Evolutionary conservation across 2,888 invertebrate species (phyloP).

Genomic region (Entomobrya multifasciata): DNA sequence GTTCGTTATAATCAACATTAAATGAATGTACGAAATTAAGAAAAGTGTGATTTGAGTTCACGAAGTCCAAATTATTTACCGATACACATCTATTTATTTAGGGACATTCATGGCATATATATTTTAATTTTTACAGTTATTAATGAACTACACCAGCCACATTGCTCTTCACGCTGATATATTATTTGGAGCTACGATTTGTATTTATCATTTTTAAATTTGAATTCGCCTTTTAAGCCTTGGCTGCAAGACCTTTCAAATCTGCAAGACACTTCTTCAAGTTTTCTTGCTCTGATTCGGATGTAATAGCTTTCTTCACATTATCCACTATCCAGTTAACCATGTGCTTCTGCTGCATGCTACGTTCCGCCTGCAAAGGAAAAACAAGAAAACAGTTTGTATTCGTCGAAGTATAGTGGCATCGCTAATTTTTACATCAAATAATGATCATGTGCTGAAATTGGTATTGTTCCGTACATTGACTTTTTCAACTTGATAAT

Average conservation of each 20-base stretch:
- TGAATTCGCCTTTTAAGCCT: conserved; percentile 71
- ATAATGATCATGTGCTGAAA: too few species aligned
- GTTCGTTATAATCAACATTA: too few species aligned
- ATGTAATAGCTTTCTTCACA: conserved; percentile 93
- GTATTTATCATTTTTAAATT: conserved; percentile 24
- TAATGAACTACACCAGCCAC: conserved; percentile 61
- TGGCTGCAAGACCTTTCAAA: conserved; percentile 87
- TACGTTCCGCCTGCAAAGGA: conserved; percentile 85
- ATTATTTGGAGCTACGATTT: conserved; percentile 58
- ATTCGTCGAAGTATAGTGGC: too few species aligned
- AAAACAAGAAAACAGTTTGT: too few species aligned
- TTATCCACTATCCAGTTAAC: conserved; percentile 94
- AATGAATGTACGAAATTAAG: too few species aligned
- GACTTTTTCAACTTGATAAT: conserved; percentile 91
- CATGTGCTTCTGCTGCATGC: conserved; percentile 95
- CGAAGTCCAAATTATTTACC: too few species aligned
- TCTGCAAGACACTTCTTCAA: conserved; percentile 94
- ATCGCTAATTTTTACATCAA: too few species aligned
- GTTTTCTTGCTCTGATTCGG: conserved; percentile 95
- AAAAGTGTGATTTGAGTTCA: too few species aligned
- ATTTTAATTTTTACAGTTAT: conserved; percentile 54
- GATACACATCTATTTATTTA: background rate
- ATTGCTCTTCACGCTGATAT: conserved; percentile 16
- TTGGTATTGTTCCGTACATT: too few species aligned
- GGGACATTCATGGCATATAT: background rate